phyloP scores from a whole-genome alignment of 2,797 vertebrate species.

The Pseudomugil gertrudae region DNA sequence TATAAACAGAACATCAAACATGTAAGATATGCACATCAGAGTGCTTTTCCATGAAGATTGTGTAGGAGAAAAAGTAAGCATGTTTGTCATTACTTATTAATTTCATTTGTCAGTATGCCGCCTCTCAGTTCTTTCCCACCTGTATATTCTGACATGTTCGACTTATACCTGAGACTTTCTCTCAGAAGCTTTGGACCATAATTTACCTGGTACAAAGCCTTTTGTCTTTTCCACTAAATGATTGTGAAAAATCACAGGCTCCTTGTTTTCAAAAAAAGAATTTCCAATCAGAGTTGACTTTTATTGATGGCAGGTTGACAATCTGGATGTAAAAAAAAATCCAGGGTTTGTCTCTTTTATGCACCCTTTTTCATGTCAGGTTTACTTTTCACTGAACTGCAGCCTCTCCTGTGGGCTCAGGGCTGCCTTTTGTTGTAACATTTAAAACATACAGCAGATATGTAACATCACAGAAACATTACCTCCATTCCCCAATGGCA shows the following conservation, averaged over 20 bases:
- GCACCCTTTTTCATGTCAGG: slow-evolving; percentile 47
- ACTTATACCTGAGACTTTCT: slow-evolving; percentile 37
- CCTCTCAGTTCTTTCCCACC: slow-evolving; percentile 9
- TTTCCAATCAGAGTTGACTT: slow-evolving; percentile 46
- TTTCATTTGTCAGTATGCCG: slow-evolving; percentile 32
- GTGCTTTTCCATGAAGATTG: not conserved
- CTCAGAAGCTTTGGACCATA: slow-evolving; percentile 35
- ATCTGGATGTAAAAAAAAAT: slow-evolving; percentile 42
- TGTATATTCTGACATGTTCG: slow-evolving; percentile 27
- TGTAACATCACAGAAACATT: not conserved
- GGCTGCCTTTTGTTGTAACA: slow-evolving; percentile 32
- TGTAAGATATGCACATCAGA: slow-evolving; percentile 8
- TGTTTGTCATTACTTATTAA: slow-evolving; percentile 12
- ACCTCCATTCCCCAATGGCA: too few relatives aligned
- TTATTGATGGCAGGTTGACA: slow-evolving; percentile 59
- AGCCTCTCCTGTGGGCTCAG: slow-evolving; percentile 24
- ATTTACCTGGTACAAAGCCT: slow-evolving; percentile 57
- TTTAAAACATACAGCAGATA: slow-evolving; percentile 12
- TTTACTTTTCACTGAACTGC: slow-evolving; percentile 45
- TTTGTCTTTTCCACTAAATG: slow-evolving; percentile 63
- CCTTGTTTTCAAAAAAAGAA: slow-evolving; percentile 47
- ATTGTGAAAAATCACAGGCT: slow-evolving; percentile 65
- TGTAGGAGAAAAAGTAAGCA: slow-evolving; percentile 1
- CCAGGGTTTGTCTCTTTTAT: slow-evolving; percentile 26
- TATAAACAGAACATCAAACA: too few relatives aligned